Percentiles rank a stretch among this genome's conserved stretches.
Conservation (phyloP, 2,888 invertebrate species). For the Ochropleura leucogaster region DNA sequence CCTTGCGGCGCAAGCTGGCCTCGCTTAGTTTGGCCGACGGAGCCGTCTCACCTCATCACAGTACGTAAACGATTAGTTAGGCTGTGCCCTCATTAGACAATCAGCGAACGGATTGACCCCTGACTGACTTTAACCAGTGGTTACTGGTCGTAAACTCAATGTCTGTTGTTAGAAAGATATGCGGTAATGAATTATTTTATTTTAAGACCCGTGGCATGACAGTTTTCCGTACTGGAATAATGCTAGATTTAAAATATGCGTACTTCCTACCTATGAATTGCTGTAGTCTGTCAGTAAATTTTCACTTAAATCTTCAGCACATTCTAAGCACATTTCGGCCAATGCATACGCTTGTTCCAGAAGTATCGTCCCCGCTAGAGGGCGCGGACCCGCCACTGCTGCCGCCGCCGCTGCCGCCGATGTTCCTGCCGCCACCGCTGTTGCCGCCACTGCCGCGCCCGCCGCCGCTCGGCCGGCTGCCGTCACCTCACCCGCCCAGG, state of each 20-base stretch:
- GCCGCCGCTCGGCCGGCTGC: conserved; percentile 62
- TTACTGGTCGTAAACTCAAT: too few species aligned
- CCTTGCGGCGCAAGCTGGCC: conserved; percentile 81
- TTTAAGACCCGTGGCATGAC: too few species aligned
- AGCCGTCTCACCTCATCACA: conserved; percentile 79
- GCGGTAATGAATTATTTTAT: too few species aligned
- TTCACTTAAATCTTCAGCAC: too few species aligned
- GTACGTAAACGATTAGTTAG: conserved; percentile 51
- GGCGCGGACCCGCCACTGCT: conserved; percentile 70
- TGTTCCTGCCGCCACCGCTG: conserved; percentile 87
- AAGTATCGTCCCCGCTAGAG: conserved; percentile 89
- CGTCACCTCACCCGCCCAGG: conserved; percentile 85
- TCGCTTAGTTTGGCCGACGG: conserved; percentile 73
- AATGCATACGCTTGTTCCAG: conserved; percentile 70
- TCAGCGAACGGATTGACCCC: too few species aligned
- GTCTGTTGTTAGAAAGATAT: too few species aligned
- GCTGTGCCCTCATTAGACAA: conserved; percentile 3
- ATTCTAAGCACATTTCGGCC: too few species aligned
- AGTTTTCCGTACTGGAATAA: too few species aligned
- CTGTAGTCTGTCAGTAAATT: too few species aligned
- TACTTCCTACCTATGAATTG: too few species aligned
- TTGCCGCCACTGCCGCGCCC: conserved; percentile 83
- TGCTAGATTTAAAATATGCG: too few species aligned
- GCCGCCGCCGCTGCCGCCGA: conserved; percentile 80
- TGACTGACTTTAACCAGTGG: too few species aligned